Base-by-base conservation (phyloP, 2,113 vertebrate genomes). In the Nicator chloris region DNA sequence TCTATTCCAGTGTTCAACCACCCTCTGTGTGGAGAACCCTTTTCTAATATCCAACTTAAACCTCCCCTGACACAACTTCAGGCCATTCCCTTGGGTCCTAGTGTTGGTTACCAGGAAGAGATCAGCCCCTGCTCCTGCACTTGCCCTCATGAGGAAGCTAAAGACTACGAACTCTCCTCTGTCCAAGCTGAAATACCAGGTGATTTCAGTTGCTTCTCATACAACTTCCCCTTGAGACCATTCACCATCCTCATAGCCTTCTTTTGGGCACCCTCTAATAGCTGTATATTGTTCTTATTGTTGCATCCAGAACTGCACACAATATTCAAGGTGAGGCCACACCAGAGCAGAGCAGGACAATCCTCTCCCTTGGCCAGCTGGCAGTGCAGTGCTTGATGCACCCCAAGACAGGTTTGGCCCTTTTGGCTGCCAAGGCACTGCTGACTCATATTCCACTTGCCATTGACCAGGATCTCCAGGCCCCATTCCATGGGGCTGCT, bases 331-430 rank as follows among this genome's bases (percentile, higher is more conserved):
- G 24, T 40, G 45, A 47, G n/a, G n/a, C 28, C 2, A 0, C 39
- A 8, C n/a, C 20, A 39, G 28, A 65, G 26, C 1, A 0, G 27
- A 30, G 28, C 2, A 7, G 23, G 45, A 51, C 33, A 51, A 37
- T n/a, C 9, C 7, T 16, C 4, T 53, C 39, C 33, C 11, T 39
- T 7, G 8, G 14, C 23, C 1, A 0, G 39, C 24, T 59, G 44
- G 37, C 2, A 3, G 33, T 11, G 8, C 27, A 45, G 15, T 26
- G 23, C 24, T 50, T 53, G n/a, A 60, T 30, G 33, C 23, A 16
- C 5, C 15, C 19, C n/a, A 51, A 10, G 16, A 37, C 11, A 66
- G 2, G 2, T 13, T 2, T 39, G 13, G 16, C 9, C 24, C 16
- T 56, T n/a, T 31, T 42, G 30, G 49, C 26, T 42, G 17, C 14